These are phyloP conservation scores for Boloria selene DNA, from an alignment of 2,888 invertebrate species.

Conservation along the genomic window DNA sequence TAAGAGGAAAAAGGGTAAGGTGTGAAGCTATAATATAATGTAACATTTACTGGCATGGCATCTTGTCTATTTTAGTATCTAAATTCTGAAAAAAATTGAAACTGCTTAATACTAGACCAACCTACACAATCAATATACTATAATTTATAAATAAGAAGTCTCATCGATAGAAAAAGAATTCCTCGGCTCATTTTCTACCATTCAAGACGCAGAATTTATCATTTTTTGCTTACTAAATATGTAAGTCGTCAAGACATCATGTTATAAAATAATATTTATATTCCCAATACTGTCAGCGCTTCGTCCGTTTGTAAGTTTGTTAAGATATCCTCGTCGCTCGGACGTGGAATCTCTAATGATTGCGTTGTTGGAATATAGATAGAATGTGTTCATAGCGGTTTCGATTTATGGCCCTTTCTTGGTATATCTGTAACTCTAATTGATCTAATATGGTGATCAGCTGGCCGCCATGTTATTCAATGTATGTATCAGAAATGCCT, in stretches of 20 bases:
- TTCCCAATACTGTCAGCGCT: neutral
- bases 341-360: constrained; percentile 29
- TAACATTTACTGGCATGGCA: too few relatives aligned
- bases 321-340: constrained; percentile 25
- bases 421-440: constrained; percentile 27
- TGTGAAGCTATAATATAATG: too few relatives aligned
- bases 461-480: constrained; percentile 4
- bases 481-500: constrained; percentile 1
- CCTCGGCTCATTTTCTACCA: too few relatives aligned
- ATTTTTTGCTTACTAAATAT: too few relatives aligned
- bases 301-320: constrained; percentile 22
- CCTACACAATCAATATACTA: too few relatives aligned
- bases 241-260: neutral
- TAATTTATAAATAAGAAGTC: too few relatives aligned
- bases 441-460: constrained; percentile 25
- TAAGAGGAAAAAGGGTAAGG: too few relatives aligned
- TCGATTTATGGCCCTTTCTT: constrained; percentile 33
- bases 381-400: constrained; percentile 12
- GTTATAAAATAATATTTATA: neutral
- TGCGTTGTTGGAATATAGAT: constrained; percentile 28
- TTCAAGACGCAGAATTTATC: too few relatives aligned
- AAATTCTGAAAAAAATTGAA: too few relatives aligned
- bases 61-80: too few relatives aligned
- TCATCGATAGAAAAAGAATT: too few relatives aligned
- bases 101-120: too few relatives aligned